Percentiles rank a stretch among this genome's conserved stretches.
These are phyloP conservation scores for Plotosus lineatus DNA, from an alignment of 2,113 vertebrate species.

Conservation along the genomic window DNA sequence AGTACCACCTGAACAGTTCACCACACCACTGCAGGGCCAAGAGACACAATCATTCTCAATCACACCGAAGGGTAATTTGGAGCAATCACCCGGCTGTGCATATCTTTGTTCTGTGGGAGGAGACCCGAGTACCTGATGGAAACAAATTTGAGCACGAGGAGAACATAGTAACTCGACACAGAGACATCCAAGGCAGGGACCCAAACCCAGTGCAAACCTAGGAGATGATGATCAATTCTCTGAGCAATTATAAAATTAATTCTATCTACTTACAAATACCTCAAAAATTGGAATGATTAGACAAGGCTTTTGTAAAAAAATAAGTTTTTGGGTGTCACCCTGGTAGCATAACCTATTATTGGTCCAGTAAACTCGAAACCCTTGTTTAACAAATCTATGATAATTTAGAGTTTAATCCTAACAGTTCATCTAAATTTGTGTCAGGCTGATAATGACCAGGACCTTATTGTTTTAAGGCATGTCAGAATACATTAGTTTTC, in stretches of 20 bases:
- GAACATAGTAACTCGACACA: too few species aligned
- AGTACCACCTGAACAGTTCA: too few species aligned
- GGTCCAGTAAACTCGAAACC: background rate
- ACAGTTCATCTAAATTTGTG: background rate
- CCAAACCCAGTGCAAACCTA: too few species aligned
- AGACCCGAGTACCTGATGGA: too few species aligned
- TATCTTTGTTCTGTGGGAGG: too few species aligned
- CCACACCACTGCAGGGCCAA: too few species aligned
- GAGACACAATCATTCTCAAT: too few species aligned
- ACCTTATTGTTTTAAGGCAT: slow-evolving; percentile 7
- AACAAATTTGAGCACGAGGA: too few species aligned
- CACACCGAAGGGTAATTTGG: too few species aligned
- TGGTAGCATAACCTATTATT: background rate
- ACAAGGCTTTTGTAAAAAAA: background rate
- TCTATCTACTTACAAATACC: background rate
- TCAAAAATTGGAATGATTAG: background rate
- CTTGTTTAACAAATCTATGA: slow-evolving; percentile 8
- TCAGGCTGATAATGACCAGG: slow-evolving; percentile 11
- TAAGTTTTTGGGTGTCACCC: background rate
- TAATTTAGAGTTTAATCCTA: slow-evolving; percentile 27
- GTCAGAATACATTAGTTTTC: slow-evolving; percentile 2
- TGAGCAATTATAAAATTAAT: background rate
- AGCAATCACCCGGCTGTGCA: too few species aligned
- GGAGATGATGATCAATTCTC: background rate
- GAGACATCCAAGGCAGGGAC: too few species aligned